Conservation (phyloP, 2,888 invertebrate genomes). For the Thumatha senex region DNA sequence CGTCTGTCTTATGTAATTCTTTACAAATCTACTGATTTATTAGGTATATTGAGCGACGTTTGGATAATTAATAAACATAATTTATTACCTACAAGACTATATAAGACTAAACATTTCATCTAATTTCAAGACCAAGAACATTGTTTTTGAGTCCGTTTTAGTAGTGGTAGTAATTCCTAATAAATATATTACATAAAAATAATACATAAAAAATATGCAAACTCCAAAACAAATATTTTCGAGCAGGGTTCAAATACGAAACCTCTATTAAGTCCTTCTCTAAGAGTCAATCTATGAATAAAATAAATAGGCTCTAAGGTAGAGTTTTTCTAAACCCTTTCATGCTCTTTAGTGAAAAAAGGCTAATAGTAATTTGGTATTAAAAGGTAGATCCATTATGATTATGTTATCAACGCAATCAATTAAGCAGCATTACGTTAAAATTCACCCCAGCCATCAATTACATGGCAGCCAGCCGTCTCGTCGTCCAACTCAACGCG, state of each 20-base stretch:
- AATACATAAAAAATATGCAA: too few species aligned
- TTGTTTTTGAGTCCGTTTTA: too few species aligned
- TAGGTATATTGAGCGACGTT: slow-evolving; percentile 13
- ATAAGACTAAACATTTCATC: too few species aligned
- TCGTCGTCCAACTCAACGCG: slow-evolving; percentile 39
- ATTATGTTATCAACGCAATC: slow-evolving; percentile 70
- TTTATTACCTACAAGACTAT: too few species aligned
- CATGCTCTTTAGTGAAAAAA: slow-evolving; percentile 52
- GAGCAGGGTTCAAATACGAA: too few species aligned
- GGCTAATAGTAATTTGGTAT: slow-evolving; percentile 46
- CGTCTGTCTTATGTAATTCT: slow-evolving; percentile 49
- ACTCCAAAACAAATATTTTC: too few species aligned
- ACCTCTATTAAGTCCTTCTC: too few species aligned
- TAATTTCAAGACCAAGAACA: too few species aligned
- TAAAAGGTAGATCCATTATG: slow-evolving; percentile 58
- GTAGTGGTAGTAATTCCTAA: too few species aligned
- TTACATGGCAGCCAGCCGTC: slow-evolving; percentile 55
- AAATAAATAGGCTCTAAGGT: slow-evolving; percentile 51
- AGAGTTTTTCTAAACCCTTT: slow-evolving; percentile 50
- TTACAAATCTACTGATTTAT: slow-evolving; percentile 32
- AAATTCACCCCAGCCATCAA: slow-evolving; percentile 73
- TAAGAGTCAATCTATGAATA: slow-evolving; percentile 36
- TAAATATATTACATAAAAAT: too few species aligned
- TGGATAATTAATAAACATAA: too few species aligned
- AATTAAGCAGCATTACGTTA: slow-evolving; percentile 75